phyloP scores from a whole-genome alignment of 2,113 vertebrate species.

The Chaetops frenatus region DNA sequence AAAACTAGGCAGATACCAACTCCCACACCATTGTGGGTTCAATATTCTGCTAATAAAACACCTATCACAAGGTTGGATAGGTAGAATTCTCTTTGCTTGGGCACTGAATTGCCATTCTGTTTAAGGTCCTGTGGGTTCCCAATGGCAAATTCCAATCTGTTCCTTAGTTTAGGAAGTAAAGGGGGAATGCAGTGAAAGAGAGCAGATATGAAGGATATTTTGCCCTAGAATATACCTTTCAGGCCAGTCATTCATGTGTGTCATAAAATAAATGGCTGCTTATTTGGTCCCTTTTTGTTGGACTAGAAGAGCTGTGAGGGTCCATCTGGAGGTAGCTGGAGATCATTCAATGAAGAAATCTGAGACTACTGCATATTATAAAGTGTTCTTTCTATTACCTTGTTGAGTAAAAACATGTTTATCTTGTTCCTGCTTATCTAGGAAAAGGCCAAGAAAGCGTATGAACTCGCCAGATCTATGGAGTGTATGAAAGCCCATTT shows the following conservation, averaged over 20 bases:
- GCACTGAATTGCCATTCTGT: neutral
- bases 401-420: neutral
- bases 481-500: conserved; percentile 80
- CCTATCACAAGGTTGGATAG: neutral
- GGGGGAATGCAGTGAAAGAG: neutral
- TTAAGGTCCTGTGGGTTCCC: neutral
- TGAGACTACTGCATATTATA: neutral
- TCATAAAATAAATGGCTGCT: neutral
- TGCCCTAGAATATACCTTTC: neutral
- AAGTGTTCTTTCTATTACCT: neutral
- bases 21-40: neutral
- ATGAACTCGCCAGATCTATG: conserved; percentile 78
- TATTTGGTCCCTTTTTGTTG: neutral
- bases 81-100: neutral
- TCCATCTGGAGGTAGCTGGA: neutral
- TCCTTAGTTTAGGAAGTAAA: neutral
- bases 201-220: neutral
- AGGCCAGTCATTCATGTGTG: neutral
- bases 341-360: neutral
- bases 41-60: neutral
- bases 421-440: conserved; percentile 2
- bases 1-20: neutral
- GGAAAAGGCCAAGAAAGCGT: conserved; percentile 77
- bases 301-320: neutral
- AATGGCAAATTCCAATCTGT: neutral